A percentile compares a stretch with the other conserved stretches of the same genome.
phyloP scores from a whole-genome alignment of 2,888 invertebrate species.

The Drosophila algonquin region DNA sequence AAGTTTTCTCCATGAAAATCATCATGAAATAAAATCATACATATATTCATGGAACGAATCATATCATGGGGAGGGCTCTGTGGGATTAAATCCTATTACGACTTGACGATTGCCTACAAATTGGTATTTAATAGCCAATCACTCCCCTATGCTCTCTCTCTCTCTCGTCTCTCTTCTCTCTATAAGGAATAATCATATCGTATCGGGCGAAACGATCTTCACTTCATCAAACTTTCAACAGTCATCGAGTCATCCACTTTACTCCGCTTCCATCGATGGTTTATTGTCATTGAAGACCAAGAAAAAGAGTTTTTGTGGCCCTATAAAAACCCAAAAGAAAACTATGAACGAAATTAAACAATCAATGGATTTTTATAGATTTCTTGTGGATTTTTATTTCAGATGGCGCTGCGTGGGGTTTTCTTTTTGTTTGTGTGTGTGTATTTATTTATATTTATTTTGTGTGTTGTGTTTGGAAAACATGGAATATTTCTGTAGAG shows the following conservation, averaged over 20 bases:
- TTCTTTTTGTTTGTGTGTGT: constrained; percentile 16
- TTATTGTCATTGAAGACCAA: constrained; percentile 63
- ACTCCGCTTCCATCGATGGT: constrained; percentile 53
- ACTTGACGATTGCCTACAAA: constrained; percentile 59
- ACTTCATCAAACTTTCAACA: constrained; percentile 76
- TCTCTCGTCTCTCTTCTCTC: background rate
- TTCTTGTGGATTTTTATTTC: constrained; percentile 10
- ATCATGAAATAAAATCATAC: constrained; percentile 11
- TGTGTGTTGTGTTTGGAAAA: constrained; percentile 38
- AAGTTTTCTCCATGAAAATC: constrained; percentile 24
- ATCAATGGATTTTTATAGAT: constrained; percentile 62
- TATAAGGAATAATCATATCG: constrained; percentile 19
- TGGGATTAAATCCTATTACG: constrained; percentile 14
- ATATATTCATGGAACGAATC: constrained; percentile 23
- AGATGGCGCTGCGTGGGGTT: constrained; percentile 75
- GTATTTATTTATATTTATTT: constrained; percentile 25
- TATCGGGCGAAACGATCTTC: constrained; percentile 56
- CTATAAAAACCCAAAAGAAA: constrained; percentile 58
- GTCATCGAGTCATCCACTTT: constrained; percentile 40
- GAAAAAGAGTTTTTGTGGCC: constrained; percentile 38
- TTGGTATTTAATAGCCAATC: constrained; percentile 60
- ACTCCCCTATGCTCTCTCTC: constrained; percentile 1
- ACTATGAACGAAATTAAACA: constrained; percentile 69
- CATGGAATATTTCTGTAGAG: background rate
- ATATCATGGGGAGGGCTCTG: background rate